Evolutionary conservation across 2,113 vertebrate genomes (phyloP).

Genomic region (Myanophis thanlyinensis): DNA sequence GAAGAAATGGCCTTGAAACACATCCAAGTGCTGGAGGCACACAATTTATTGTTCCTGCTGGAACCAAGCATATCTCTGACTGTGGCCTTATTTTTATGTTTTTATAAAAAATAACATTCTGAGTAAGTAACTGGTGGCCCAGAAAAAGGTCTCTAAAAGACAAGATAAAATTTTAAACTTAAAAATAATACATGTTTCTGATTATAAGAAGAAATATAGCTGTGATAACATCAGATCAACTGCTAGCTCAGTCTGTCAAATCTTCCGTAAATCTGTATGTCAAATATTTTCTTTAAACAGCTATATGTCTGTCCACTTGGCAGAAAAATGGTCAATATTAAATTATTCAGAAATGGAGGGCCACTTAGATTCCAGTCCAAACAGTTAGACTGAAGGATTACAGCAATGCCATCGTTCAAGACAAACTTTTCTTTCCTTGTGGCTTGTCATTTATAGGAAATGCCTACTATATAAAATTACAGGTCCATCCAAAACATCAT

Average conservation of each 20-base stretch:
- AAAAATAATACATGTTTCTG: slow-evolving; percentile 53
- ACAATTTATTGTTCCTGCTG: slow-evolving; percentile 66
- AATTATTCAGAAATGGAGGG: neutral
- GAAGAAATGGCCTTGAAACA: slow-evolving; percentile 64
- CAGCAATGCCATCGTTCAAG: neutral
- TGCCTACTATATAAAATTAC: neutral
- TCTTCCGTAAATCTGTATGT: slow-evolving; percentile 52
- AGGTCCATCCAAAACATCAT: no score
- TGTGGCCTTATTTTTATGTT: slow-evolving; percentile 54
- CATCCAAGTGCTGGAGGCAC: slow-evolving; percentile 58
- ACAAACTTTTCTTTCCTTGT: neutral
- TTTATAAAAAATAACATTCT: neutral
- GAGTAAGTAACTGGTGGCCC: neutral
- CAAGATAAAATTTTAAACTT: neutral
- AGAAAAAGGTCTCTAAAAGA: neutral
- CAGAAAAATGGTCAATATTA: neutral
- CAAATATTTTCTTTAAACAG: slow-evolving; percentile 55
- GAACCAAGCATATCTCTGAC: slow-evolving; percentile 62
- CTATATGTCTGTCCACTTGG: neutral
- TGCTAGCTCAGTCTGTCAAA: slow-evolving; percentile 48
- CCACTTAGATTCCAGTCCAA: neutral
- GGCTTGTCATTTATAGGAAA: neutral
- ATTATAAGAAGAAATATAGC: slow-evolving; percentile 66
- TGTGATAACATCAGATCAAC: slow-evolving; percentile 49
- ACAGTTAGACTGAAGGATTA: neutral